A percentile compares a stretch with the other conserved stretches of the same genome.
These are phyloP conservation scores for Lasioglossum figueresi DNA, from an alignment of 2,888 invertebrate genomes.

Conservation along the genomic window DNA sequence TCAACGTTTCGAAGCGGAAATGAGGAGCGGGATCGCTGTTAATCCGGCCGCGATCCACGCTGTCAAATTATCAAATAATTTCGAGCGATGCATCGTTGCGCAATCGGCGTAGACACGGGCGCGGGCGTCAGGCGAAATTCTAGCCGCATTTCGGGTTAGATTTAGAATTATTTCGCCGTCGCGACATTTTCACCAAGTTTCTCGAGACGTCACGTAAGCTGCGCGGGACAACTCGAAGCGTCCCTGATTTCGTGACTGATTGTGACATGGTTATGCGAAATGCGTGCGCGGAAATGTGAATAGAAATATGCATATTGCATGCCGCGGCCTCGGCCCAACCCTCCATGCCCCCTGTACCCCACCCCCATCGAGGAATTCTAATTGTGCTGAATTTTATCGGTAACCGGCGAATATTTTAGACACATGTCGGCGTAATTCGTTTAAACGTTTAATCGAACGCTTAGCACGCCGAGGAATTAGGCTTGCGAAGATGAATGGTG, in stretches of 20 bases:
- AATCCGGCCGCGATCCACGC: not conserved
- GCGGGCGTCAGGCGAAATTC: not conserved
- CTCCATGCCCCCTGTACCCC: not conserved
- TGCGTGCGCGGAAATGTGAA: slow-evolving; percentile 59
- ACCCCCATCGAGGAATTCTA: slow-evolving; percentile 24
- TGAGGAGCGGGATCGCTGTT: not conserved
- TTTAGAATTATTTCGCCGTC: slow-evolving; percentile 39
- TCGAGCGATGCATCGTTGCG: not conserved
- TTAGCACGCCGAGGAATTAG: not conserved
- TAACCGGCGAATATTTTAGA: not conserved
- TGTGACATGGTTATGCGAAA: slow-evolving; percentile 50
- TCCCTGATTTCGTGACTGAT: slow-evolving; percentile 64
- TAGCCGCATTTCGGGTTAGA: not conserved
- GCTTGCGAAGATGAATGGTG: not conserved
- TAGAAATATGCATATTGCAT: slow-evolving; percentile 32
- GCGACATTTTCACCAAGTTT: slow-evolving; percentile 29
- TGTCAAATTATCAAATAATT: slow-evolving; percentile 30
- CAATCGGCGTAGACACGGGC: not conserved
- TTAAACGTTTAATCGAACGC: not conserved
- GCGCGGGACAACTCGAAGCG: slow-evolving; percentile 37
- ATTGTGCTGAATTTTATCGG: slow-evolving; percentile 17
- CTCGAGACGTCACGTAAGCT: slow-evolving; percentile 52
- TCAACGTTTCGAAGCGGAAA: slow-evolving; percentile 1
- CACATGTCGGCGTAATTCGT: not conserved
- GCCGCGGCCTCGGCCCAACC: not conserved